Conservation (phyloP, 2,797 vertebrate species). For the Epinephelus malabaricus region DNA sequence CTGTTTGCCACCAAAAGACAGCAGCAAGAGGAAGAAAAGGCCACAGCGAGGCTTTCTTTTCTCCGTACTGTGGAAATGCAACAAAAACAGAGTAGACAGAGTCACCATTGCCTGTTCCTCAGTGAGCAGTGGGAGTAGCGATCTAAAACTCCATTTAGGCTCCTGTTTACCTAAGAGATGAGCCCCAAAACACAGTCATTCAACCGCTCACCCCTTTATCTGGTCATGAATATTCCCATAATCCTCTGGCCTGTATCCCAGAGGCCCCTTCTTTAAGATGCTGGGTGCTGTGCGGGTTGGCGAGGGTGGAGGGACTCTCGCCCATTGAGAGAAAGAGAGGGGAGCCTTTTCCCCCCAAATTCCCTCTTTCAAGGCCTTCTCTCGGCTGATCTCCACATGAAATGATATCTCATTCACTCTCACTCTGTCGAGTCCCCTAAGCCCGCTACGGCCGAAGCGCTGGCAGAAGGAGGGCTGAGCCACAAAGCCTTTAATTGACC, state of each 20-base stretch:
- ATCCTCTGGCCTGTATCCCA: conserved; percentile 91
- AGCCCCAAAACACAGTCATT: conserved; percentile 92
- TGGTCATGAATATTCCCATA: conserved; percentile 98
- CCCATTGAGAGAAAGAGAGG: conserved; percentile 81
- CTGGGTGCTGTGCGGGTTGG: conserved; percentile 69
- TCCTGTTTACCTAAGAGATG: conserved; percentile 96
- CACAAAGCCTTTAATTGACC: conserved; percentile 92
- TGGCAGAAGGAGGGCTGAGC: conserved; percentile 79
- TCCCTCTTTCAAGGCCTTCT: conserved; percentile 88
- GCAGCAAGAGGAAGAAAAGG: conserved; percentile 72
- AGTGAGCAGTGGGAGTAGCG: conserved; percentile 73
- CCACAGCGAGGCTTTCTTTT: conserved; percentile 80
- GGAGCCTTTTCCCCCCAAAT: conserved; percentile 77
- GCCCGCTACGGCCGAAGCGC: conserved; percentile 77
- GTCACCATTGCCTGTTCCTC: conserved; percentile 73
- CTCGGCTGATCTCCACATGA: conserved; percentile 92
- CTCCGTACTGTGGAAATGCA: conserved; percentile 70
- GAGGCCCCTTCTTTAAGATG: conserved; percentile 85
- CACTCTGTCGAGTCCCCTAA: conserved; percentile 85
- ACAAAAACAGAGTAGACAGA: conserved; percentile 74
- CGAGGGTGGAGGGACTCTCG: conserved; percentile 81
- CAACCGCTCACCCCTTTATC: conserved; percentile 90
- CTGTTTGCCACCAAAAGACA: conserved; percentile 83
- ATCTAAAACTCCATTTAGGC: conserved; percentile 89
- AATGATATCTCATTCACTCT: conserved; percentile 90